Evolutionary conservation across 2,797 vertebrate species (phyloP), one percentile per base, ranked within the genome.

Genomic region (Coilia nasus): DNA sequence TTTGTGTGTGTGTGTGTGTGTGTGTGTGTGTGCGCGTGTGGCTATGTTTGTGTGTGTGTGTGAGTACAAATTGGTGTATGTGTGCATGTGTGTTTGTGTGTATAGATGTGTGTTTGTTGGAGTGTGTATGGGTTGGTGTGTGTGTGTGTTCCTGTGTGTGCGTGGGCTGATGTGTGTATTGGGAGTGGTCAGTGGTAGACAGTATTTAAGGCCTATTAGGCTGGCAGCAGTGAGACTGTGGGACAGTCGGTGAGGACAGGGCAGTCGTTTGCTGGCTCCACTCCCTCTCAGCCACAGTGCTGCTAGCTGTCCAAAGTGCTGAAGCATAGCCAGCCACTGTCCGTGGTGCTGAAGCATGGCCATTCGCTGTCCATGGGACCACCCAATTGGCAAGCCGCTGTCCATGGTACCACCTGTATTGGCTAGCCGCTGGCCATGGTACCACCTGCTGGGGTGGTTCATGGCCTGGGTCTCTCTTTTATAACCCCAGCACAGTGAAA

Each of bases 281-380:
- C 67, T 41, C 67, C 19, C 67, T 10, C 46, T 10, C 46, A 41
- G 35, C 25, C 23, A 15, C 56, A 14, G 25, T 46, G 59, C 3
- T 0, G 54, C 50, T n/a, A 7, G 41, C 82, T 60, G 82, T 62
- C 84, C 64, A 12, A 0, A 80, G 62, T 44, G n/a, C 82, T 78
- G 35, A 28, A 85, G 81, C 80, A 75, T 28, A 19, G 35, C 25
- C 23, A 0, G 54, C 50, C 3, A 25, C 83, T 60, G 82, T 62
- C 84, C 64, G 6, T 2, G 82, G 80, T 44, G n/a, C 84, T 78
- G 50, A 28, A 85, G 81, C 80, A 35, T 15, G 31, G 67, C 31
- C 31, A 75, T 25, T 6, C 6, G 31, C 67, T 75, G 67, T 75
- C 67, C 67, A 75, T 75, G 67, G 1, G 11, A 3, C 15, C 3